Evolutionary conservation across 2,113 vertebrate genomes (phyloP).

Genomic region (Antidorcas marsupialis): DNA sequence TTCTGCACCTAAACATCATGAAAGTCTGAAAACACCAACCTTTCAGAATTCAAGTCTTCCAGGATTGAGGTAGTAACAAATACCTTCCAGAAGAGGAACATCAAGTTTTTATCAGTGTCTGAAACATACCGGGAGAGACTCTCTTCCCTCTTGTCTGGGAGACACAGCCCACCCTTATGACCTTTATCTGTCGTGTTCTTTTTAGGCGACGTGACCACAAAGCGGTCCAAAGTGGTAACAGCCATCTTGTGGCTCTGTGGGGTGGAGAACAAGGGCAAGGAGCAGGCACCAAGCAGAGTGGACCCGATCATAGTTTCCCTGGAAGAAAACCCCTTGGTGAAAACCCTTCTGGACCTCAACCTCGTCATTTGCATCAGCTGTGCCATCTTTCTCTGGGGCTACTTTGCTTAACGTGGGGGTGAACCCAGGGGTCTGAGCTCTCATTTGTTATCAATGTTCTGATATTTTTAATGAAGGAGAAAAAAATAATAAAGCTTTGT

Average conservation of each 20-base stretch:
- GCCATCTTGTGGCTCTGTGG: conserved; percentile 92
- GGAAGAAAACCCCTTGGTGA: conserved; percentile 83
- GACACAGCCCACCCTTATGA: not conserved
- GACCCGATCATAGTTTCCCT: conserved; percentile 64
- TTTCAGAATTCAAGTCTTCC: not conserved
- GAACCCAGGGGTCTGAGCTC: not conserved
- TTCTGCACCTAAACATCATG: not conserved
- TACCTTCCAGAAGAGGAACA: not conserved
- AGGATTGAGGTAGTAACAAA: not conserved
- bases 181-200: not conserved
- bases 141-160: too few species aligned
- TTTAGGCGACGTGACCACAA: conserved; percentile 35
- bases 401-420: conserved; percentile 84
- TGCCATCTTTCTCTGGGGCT: conserved; percentile 88
- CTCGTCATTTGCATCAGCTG: conserved; percentile 86
- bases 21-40: not conserved
- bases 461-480: not conserved
- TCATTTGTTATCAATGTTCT: not conserved
- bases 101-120: rapidly evolving
- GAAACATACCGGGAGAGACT: rapidly evolving
- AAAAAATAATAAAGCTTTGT: conserved; percentile 45
- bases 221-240: conserved; percentile 78
- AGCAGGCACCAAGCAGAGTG: not conserved
- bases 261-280: conserved; percentile 79
- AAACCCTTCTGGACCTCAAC: conserved; percentile 84